Base-by-base conservation (phyloP, 92 coral and sea anemone genomes). In the Pocillopora grandis region DNA sequence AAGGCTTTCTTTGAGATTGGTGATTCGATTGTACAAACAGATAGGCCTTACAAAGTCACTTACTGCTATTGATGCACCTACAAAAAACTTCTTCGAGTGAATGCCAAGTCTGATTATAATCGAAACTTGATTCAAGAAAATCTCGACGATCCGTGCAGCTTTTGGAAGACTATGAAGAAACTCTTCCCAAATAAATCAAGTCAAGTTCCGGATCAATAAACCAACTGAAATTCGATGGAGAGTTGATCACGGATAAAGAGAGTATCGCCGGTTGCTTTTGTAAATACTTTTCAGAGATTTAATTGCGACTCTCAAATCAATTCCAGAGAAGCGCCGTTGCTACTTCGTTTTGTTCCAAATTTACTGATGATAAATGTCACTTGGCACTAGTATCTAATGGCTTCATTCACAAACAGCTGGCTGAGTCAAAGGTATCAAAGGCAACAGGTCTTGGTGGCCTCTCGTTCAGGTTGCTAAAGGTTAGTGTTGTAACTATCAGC, bases 81-180 rank as follows among this genome's bases (percentile, higher is more conserved):
- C 52, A 7, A 42, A 42, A 42, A 42, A 42, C 52, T 42, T 42
- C 52, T 42, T 7, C n/a, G n/a, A n/a, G n/a, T n/a, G 57, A 62
- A 19, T 78, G 82, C 73, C 82, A 78, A 78, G 82, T 78, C 57
- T 78, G 72, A 78, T 61, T 78, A 78, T 78, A 78, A 78, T 78
- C 82, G 58, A 78, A 78, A 78, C 57, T 31, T 78, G 21, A 31
- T 61, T 78, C 71, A 78, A 78, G 82, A 78, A 78, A 78, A 78
- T 78, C 82, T 78, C 82, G 82, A 78, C 82, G 19, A 62, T 78
- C 70, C 69, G 19, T 21, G 82, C 0, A 78, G 60, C 82, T 59
- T 71, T 71, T 71, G 76, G 33, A 71, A 33, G 52, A 8, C 76
- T 37, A 71, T 3, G 48, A 37, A 14, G 57, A 71, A 37, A 71